Conservation (phyloP, 2,888 invertebrate species). For the Agriopis aurantiaria region DNA sequence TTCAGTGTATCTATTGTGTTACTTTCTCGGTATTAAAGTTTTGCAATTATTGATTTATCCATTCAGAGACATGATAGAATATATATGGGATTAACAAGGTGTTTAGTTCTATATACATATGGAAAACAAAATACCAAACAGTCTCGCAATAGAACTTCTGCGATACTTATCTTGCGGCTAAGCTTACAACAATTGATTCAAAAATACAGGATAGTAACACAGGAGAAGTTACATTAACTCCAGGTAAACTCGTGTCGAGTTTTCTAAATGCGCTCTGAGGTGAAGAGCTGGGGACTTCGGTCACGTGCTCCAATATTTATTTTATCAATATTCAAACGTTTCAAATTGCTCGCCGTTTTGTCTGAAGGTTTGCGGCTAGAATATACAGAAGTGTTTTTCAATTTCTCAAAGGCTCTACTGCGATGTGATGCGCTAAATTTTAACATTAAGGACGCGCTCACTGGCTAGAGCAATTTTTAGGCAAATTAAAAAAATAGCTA, state of each 20-base stretch:
- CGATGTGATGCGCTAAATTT: neutral
- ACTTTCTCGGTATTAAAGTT: too few relatives aligned
- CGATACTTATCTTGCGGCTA: neutral
- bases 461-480: too few relatives aligned
- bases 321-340: slow-evolving; percentile 79
- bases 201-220: too few relatives aligned
- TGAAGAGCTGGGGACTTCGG: slow-evolving; percentile 54
- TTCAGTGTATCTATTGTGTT: neutral
- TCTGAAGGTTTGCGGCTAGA: slow-evolving; percentile 46
- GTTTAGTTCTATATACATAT: too few relatives aligned
- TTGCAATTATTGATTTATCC: neutral
- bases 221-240: neutral
- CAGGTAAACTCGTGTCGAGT: slow-evolving; percentile 6
- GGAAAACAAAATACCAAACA: too few relatives aligned
- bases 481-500: too few relatives aligned
- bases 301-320: slow-evolving; percentile 79
- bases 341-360: slow-evolving; percentile 58
- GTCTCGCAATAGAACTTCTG: too few relatives aligned
- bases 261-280: slow-evolving; percentile 21
- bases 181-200: neutral
- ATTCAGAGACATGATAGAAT: neutral
- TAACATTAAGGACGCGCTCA: neutral
- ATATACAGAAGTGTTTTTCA: slow-evolving; percentile 24
- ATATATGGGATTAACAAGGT: too few relatives aligned
- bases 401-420: neutral